phyloP scores from a whole-genome alignment of 2,113 vertebrate genomes.

The Scomber scombrus region DNA sequence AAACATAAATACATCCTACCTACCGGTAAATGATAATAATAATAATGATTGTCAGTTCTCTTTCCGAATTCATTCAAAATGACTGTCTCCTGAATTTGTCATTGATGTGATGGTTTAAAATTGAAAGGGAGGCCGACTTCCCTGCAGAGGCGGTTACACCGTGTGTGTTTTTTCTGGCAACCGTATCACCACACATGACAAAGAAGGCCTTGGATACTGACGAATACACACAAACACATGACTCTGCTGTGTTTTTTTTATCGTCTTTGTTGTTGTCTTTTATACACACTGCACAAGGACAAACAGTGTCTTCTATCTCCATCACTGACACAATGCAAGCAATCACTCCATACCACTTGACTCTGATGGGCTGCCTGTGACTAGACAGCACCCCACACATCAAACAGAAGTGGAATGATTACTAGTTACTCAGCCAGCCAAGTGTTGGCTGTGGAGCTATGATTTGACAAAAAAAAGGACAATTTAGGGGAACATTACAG shows the following conservation, averaged over 20 bases:
- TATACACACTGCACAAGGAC: constrained; percentile 65
- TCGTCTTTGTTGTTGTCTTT: constrained; percentile 52
- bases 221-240: constrained; percentile 25
- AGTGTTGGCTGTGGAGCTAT: constrained; percentile 72
- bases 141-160: background rate
- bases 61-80: too few relatives aligned
- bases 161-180: constrained; percentile 24
- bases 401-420: constrained; percentile 78
- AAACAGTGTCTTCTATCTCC: constrained; percentile 74
- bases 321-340: constrained; percentile 75
- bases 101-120: constrained; percentile 6
- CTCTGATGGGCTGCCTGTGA: constrained; percentile 77
- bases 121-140: background rate
- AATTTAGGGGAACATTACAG: constrained; percentile 71
- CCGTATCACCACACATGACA: constrained; percentile 41
- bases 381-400: constrained; percentile 72
- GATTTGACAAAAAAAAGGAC: constrained; percentile 74
- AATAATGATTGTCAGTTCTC: too few relatives aligned
- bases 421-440: constrained; percentile 74
- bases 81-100: background rate
- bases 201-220: constrained; percentile 35
- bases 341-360: constrained; percentile 81
- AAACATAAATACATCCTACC: too few relatives aligned
- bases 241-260: constrained; percentile 43
- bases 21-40: too few relatives aligned